Evolutionary conservation across 1,140 invertebrate genomes (phyloP).

Genomic region (Subanguina moxae): DNA sequence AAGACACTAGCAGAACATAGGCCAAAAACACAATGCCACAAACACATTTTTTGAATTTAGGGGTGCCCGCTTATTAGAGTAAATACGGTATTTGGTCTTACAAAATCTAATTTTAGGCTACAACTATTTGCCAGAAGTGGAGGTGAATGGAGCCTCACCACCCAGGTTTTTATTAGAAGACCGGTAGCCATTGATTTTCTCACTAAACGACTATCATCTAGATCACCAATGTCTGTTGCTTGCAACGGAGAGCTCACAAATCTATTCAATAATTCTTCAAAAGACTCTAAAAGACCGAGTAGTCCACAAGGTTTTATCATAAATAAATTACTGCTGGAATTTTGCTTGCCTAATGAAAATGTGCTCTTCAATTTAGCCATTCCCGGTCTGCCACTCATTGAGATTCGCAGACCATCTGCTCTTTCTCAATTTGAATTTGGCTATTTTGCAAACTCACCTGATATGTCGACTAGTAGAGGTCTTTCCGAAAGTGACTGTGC

Average conservation of each 20-base stretch:
- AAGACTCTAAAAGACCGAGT: constrained; percentile 35
- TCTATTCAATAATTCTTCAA: constrained; percentile 1
- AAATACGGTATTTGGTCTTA: no score
- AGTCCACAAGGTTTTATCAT: constrained; percentile 52
- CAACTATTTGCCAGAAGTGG: constrained; percentile 52
- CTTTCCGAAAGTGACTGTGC: constrained; percentile 55
- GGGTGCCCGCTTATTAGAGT: no score
- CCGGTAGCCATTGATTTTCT: neutral
- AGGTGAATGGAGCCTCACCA: constrained; percentile 57
- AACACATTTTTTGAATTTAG: no score
- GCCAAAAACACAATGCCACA: no score
- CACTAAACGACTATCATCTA: neutral
- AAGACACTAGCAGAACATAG: no score
- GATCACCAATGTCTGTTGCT: neutral
- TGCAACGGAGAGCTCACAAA: neutral
- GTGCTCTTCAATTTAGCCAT: constrained; percentile 38
- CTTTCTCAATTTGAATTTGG: constrained; percentile 45
- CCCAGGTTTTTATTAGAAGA: constrained; percentile 40
- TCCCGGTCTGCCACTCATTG: constrained; percentile 56
- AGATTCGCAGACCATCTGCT: constrained; percentile 57
- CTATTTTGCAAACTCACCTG: constrained; percentile 59
- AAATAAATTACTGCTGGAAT: neutral
- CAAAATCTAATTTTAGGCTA: constrained; percentile 42
- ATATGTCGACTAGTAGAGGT: constrained; percentile 36
- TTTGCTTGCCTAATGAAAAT: neutral